Conservation (phyloP, 2,888 invertebrate genomes). For the Formica aserva region DNA sequence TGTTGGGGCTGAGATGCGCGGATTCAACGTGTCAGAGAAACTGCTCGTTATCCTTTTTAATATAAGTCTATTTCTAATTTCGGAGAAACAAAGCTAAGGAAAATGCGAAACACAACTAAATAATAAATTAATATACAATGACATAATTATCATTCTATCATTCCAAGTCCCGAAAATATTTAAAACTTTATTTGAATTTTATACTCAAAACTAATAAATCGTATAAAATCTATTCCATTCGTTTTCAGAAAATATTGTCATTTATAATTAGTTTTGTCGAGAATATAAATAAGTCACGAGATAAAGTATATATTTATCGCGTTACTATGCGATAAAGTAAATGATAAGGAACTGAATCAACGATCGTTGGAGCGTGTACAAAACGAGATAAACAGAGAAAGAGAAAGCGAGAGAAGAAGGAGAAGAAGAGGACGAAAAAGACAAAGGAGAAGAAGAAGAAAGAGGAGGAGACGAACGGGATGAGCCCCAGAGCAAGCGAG, state of each 20-base stretch:
- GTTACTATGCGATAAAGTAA: constrained; percentile 41
- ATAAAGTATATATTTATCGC: neutral
- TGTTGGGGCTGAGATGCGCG: constrained; percentile 12
- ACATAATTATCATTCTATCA: neutral
- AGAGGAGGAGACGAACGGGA: constrained; percentile 26
- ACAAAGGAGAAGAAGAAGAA: neutral
- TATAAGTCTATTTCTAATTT: neutral
- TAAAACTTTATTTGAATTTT: neutral
- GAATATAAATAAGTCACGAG: neutral
- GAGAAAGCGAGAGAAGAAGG: neutral
- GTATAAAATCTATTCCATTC: neutral
- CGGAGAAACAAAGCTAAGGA: neutral
- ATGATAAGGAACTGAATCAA: constrained; percentile 48
- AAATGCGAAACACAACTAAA: neutral
- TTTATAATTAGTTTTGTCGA: neutral
- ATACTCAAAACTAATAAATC: neutral
- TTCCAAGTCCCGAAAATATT: neutral
- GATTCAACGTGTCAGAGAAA: neutral
- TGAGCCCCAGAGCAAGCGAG: constrained; percentile 53
- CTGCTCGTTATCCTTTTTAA: neutral
- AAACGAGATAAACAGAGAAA: constrained; percentile 12
- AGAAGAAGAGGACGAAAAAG: neutral
- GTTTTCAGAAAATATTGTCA: neutral
- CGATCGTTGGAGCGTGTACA: constrained; percentile 33
- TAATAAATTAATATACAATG: neutral